A percentile compares a stretch with the other conserved stretches of the same genome.
phyloP scores from a whole-genome alignment of 2,888 invertebrate genomes.

The Zygaena filipendulae region DNA sequence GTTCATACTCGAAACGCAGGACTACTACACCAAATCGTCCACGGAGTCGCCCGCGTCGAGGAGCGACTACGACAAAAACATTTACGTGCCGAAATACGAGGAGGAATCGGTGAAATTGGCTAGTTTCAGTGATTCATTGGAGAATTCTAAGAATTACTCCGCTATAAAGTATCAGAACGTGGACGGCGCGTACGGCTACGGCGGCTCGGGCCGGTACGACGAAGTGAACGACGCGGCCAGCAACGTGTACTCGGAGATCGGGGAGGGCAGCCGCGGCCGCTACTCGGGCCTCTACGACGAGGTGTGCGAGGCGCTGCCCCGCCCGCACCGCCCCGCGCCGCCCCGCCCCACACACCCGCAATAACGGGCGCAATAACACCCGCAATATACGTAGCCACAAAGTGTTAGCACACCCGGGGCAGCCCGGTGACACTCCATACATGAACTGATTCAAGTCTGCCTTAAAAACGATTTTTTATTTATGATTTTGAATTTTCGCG shows the following conservation, averaged over 20 bases:
- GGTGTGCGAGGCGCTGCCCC: constrained; percentile 45
- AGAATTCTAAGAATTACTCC: constrained; percentile 56
- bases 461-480: too few relatives aligned
- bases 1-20: constrained; percentile 49
- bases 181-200: constrained; percentile 30
- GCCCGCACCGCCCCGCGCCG: constrained; percentile 72
- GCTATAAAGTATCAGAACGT: constrained; percentile 50
- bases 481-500: too few relatives aligned
- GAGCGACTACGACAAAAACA: constrained; percentile 53
- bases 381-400: too few relatives aligned
- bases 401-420: too few relatives aligned
- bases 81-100: constrained; percentile 48
- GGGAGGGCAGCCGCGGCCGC: constrained; percentile 20
- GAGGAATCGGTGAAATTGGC: constrained; percentile 44
- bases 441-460: too few relatives aligned
- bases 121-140: constrained; percentile 46
- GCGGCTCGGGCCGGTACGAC: constrained; percentile 29
- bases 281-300: constrained; percentile 45
- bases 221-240: constrained; percentile 48
- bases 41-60: constrained; percentile 29
- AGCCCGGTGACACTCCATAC: too few relatives aligned
- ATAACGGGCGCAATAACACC: constrained; percentile 25
- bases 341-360: constrained; percentile 54
- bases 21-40: constrained; percentile 53
- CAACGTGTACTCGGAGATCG: constrained; percentile 52